Base-by-base conservation (phyloP, 1,140 invertebrate species). In the Drosophila malerkotliana region DNA sequence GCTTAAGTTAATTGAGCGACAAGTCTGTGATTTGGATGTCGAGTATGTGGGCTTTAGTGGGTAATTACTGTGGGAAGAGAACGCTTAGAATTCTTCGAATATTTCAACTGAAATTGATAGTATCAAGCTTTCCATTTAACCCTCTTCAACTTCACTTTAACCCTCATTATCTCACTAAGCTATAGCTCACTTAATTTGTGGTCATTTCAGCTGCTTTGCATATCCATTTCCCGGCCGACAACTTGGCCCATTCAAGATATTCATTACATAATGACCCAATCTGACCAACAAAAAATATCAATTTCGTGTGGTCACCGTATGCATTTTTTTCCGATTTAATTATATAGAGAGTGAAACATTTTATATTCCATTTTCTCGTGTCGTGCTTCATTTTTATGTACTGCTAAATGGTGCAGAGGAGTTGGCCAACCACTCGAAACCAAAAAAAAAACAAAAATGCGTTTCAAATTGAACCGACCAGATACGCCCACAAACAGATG, bases 391-490 rank as follows among this genome's bases (percentile, higher is more conserved):
- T 72, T 76, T 82, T 88, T 82, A 88, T 88, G 76, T 88, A 62
- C 83, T 88, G 83, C 67, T 88, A 88, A 88, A 88, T 88, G 66
- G 64, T 88, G 84, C 84, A 88, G 84, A 88, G 84, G 84, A 88
- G 84, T 88, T 76, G 57, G 62, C 62, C 58, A 80, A 79, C 72
- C 62, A 77, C 68, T 63, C 24, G 44, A 81, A 67, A 73, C 18
- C 18, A 21, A 21, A 21, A 21, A 3, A 21, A 21, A 21, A 68
- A 67, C 74, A 72, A 74, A 67, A 79, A 79, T 79, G 79, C 74
- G 64, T 71, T 82, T 73, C 67, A 79, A 75, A 60, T 57, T 41
- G 53, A 77, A 56, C 54, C 69, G 62, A 59, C 52, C 39, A 59
- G 71, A 18, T 15, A 61, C 79, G 80, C 80, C 80, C 72, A 83